Base-by-base conservation (phyloP, 2,797 vertebrate species). In the Liparis tanakae region DNA sequence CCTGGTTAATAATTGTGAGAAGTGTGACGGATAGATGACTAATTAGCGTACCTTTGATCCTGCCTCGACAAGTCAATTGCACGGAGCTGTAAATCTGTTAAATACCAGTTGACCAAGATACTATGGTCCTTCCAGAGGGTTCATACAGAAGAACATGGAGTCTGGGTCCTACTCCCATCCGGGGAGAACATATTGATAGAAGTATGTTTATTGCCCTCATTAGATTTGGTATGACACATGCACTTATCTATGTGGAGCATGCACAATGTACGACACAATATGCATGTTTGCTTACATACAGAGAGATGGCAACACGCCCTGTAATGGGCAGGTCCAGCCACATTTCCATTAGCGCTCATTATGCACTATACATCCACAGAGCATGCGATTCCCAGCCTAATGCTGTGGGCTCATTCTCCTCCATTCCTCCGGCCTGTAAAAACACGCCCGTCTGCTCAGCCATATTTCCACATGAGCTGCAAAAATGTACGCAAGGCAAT, bases 1-100 rank as follows among this genome's bases (percentile, higher is more conserved):
- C 60, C 74, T 80, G 68, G 89, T 92, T 91, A 92, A 92, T 92
- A 81, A 93, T 92, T 93, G 54, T 60, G 67, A 67, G 79, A 84
- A 61, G 59, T 72, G 82, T 76, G 76, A 84, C 54, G 60, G 81
- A 87, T 86, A 51, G 80, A 69, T 93, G 74, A 92, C 85, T 89
- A 81, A 92, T 89, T 85, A 80, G 62, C 20, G 33, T 58, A 78
- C 44, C 54, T 74, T 67, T 76, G 70, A 72, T 72, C 66, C 18
- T 60, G 64, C 63, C 55, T 53, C 69, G 44, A 67, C 71, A 70
- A 64, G 72, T 73, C 62, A 55, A 48, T 51, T 62, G 33, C 36
- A 69, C 51, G 68, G 15, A 70, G 72, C 46, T 14, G 70, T 67
- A 77, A 80, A 83, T 61, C 33, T 55, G 76, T 80, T 63, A 55